These are phyloP conservation scores for Harpagoxenus sublaevis DNA, from an alignment of 2,888 invertebrate genomes.

Conservation along the genomic window DNA sequence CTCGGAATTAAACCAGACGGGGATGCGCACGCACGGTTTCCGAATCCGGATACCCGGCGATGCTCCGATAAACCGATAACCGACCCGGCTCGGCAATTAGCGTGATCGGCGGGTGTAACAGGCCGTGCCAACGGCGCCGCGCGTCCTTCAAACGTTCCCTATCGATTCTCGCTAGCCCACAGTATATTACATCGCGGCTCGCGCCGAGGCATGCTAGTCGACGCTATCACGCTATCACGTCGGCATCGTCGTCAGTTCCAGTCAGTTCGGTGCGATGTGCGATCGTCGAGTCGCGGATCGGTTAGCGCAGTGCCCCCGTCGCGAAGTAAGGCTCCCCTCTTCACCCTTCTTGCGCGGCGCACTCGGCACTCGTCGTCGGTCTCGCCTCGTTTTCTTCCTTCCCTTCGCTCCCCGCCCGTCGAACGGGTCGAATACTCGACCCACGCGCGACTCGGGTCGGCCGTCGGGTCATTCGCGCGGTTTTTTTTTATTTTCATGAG, in stretches of 20 bases:
- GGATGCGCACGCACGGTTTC: no score
- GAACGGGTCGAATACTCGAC: neutral
- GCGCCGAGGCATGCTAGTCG: conserved; percentile 73
- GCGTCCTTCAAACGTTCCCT: conserved; percentile 79
- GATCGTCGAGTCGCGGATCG: neutral
- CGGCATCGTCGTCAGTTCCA: conserved; percentile 54
- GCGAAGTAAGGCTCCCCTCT: neutral
- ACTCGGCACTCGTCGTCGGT: no score
- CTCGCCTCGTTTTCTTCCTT: no score
- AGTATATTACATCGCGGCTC: conserved; percentile 72
- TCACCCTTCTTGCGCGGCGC: neutral
- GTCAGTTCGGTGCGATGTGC: neutral
- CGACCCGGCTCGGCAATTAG: conserved; percentile 50
- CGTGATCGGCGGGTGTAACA: conserved; percentile 66
- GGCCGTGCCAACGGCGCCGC: conserved; percentile 56
- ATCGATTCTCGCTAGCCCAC: conserved; percentile 71
- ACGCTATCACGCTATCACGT: conserved; percentile 38
- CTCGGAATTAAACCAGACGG: no score
- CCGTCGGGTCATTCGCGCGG: no score
- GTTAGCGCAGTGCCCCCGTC: neutral
- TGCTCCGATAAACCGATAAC: no score
- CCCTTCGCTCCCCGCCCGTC: no score
- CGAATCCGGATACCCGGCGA: no score
- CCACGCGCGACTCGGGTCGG: neutral
- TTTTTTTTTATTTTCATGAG: neutral